These are phyloP conservation scores for Steinernema feltiae DNA, from an alignment of 1,140 invertebrate genomes.

Conservation along the genomic window DNA sequence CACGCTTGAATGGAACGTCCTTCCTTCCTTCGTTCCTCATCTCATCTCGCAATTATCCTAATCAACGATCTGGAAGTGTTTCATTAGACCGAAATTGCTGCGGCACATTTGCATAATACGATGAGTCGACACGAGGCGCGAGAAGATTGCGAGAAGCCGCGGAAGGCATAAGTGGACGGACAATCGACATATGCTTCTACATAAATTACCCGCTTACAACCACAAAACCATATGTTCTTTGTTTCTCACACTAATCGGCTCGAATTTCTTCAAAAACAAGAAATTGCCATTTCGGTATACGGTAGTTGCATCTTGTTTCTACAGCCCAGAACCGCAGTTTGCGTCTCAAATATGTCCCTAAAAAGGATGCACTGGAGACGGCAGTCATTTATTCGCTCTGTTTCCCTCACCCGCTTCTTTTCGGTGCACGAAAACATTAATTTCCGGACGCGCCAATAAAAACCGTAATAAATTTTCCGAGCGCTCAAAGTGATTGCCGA, in stretches of 20 bases:
- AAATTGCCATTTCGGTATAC: too few relatives aligned
- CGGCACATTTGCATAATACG: constrained; percentile 1
- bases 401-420: background rate
- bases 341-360: too few relatives aligned
- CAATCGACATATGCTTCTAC: background rate
- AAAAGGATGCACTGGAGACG: too few relatives aligned
- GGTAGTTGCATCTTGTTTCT: background rate
- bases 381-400: too few relatives aligned
- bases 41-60: constrained; percentile 14
- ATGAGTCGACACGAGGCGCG: constrained; percentile 3
- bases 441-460: constrained; percentile 13
- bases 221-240: background rate
- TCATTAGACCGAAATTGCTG: constrained; percentile 4
- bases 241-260: too few relatives aligned
- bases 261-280: too few relatives aligned
- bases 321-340: too few relatives aligned
- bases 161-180: background rate
- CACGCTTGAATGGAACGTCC: background rate
- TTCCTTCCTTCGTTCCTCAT: background rate
- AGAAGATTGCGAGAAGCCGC: background rate
- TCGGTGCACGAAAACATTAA: constrained; percentile 14
- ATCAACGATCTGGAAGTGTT: constrained; percentile 13
- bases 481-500: constrained; percentile 14
- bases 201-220: background rate
- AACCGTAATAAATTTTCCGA: constrained; percentile 12